Percentiles rank a stretch among this genome's conserved stretches.
Evolutionary conservation across 1,140 invertebrate species (phyloP).

Genomic region (Octopus bimaculoides): DNA sequence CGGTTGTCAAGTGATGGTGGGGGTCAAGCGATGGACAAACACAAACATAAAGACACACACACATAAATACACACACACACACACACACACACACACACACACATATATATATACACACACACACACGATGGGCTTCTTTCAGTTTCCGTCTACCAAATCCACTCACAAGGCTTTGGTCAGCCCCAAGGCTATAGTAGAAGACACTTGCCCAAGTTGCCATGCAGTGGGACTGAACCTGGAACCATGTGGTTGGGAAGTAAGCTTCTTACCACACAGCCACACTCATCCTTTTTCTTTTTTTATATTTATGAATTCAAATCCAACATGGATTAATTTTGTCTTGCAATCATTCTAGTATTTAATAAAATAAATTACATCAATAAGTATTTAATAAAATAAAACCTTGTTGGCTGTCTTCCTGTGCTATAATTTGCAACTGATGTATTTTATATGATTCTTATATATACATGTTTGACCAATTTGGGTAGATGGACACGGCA

Average conservation of each 20-base stretch:
- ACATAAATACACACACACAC: neutral
- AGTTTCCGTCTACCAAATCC: no score
- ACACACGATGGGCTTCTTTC: neutral
- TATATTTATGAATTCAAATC: no score
- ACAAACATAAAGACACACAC: neutral
- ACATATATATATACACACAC: neutral
- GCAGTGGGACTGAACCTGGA: no score
- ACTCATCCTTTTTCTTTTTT: no score
- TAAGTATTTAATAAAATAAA: conserved; percentile 9
- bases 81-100: neutral
- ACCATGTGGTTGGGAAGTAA: no score
- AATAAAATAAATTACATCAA: conserved; percentile 19
- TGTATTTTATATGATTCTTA: neutral
- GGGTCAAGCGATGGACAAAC: no score
- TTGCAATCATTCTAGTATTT: conserved; percentile 20
- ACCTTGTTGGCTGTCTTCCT: no score
- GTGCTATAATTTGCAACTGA: neutral
- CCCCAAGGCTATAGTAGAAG: no score
- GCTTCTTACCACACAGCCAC: no score
- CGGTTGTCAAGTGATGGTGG: no score
- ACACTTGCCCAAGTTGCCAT: no score
- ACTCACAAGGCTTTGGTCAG: no score
- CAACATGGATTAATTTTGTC: neutral
- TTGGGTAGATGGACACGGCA: conserved; percentile 51
- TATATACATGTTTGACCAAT: neutral